These are phyloP conservation scores for Crocuta crocuta DNA, from an alignment of 2,113 vertebrate genomes.

Conservation along the genomic window DNA sequence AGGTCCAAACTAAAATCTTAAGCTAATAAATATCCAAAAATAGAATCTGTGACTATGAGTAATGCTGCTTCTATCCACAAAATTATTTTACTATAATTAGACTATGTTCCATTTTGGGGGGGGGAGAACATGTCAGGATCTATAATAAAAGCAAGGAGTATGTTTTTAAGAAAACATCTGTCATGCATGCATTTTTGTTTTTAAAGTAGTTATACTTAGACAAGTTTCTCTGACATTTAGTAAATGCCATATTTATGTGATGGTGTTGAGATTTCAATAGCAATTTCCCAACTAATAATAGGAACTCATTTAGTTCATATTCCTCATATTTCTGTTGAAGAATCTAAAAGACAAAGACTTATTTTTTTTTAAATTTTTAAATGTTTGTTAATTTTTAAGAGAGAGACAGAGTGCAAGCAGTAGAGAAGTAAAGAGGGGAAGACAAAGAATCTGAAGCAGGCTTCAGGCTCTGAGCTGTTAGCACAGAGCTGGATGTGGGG, in stretches of 20 bases:
- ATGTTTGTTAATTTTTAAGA: no score
- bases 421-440: no score
- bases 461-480: no score
- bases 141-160: background rate
- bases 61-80: background rate
- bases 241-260: background rate
- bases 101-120: background rate
- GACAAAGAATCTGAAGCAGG: no score
- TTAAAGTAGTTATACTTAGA: background rate
- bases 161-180: background rate
- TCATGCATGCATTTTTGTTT: background rate
- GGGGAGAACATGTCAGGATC: background rate
- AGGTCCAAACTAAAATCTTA: slow-evolving; percentile 74
- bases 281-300: background rate
- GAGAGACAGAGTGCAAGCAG: no score
- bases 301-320: background rate
- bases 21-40: slow-evolving; percentile 63
- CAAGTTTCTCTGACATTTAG: background rate
- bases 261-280: background rate
- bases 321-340: background rate
- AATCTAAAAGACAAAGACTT: background rate
- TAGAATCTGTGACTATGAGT: slow-evolving; percentile 4
- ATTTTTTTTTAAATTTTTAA: background rate
- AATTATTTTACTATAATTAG: slow-evolving; percentile 60
- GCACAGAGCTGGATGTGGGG: no score